phyloP scores from a whole-genome alignment of 2,113 vertebrate species.

The Acrocephalus kingi region DNA sequence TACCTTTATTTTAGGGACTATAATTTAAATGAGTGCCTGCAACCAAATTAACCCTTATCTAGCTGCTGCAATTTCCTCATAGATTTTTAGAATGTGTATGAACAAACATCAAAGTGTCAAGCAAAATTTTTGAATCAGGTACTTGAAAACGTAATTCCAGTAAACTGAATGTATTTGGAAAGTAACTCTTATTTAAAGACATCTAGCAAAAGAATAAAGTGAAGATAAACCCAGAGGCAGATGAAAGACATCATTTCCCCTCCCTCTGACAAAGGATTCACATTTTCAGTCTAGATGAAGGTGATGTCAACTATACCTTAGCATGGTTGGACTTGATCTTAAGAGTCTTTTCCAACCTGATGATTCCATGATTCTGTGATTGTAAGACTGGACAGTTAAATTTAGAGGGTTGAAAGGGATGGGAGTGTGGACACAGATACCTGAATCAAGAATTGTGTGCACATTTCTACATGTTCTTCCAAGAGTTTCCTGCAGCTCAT shows the following conservation, averaged over 20 bases:
- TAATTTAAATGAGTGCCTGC: not conserved
- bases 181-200: not conserved
- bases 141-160: not conserved
- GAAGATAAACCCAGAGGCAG: not conserved
- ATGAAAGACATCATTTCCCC: fast-evolving
- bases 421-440: not conserved
- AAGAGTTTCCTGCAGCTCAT: not conserved
- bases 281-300: not conserved
- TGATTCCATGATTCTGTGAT: not conserved
- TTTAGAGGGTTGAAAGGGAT: not conserved
- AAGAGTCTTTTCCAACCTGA: not conserved
- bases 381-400: not conserved
- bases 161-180: not conserved
- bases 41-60: not conserved
- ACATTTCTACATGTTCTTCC: not conserved
- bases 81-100: not conserved
- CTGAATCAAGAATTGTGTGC: not conserved
- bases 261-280: not conserved
- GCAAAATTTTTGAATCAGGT: not conserved
- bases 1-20: not conserved
- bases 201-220: not conserved
- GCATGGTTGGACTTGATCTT: not conserved
- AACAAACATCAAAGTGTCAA: not conserved
- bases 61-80: not conserved
- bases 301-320: not conserved